Evolutionary conservation across 2,888 invertebrate species (phyloP).

Genomic region (Parnassius glacialis): DNA sequence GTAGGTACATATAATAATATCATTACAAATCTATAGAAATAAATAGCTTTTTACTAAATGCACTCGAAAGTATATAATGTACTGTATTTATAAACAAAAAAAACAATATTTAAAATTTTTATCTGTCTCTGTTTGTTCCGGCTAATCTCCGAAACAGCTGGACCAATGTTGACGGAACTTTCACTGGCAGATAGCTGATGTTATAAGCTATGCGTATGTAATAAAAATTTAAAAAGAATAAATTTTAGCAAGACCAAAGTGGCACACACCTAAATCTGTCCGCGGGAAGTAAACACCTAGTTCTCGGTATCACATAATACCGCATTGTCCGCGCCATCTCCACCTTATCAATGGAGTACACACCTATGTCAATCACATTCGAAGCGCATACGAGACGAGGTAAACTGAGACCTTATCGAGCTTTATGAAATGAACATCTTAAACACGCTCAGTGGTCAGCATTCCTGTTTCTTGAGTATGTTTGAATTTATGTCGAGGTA

Average conservation of each 20-base stretch:
- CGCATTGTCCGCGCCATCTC: slow-evolving; percentile 42
- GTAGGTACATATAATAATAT: too few relatives aligned
- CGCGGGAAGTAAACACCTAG: slow-evolving; percentile 38
- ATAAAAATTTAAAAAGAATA: too few relatives aligned
- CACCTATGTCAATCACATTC: slow-evolving; percentile 22
- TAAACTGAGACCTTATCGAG: slow-evolving; percentile 8
- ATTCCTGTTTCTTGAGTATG: neutral
- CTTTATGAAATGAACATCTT: slow-evolving; percentile 11
- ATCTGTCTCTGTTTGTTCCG: too few relatives aligned
- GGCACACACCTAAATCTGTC: slow-evolving; percentile 29
- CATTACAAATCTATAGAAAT: too few relatives aligned
- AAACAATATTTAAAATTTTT: too few relatives aligned
- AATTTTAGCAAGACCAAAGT: slow-evolving; percentile 21
- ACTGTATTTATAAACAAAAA: too few relatives aligned
- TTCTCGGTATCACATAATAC: slow-evolving; percentile 46
- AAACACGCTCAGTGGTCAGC: neutral
- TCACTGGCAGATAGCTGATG: too few relatives aligned
- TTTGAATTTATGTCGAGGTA: neutral
- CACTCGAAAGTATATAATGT: too few relatives aligned
- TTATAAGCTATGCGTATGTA: too few relatives aligned
- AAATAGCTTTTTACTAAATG: too few relatives aligned
- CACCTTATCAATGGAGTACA: slow-evolving; percentile 30
- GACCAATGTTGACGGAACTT: too few relatives aligned
- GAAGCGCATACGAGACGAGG: slow-evolving; percentile 10
- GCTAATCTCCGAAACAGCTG: too few relatives aligned